phyloP scores from a whole-genome alignment of 2,797 vertebrate genomes.

The Lindbergichthys nudifrons region DNA sequence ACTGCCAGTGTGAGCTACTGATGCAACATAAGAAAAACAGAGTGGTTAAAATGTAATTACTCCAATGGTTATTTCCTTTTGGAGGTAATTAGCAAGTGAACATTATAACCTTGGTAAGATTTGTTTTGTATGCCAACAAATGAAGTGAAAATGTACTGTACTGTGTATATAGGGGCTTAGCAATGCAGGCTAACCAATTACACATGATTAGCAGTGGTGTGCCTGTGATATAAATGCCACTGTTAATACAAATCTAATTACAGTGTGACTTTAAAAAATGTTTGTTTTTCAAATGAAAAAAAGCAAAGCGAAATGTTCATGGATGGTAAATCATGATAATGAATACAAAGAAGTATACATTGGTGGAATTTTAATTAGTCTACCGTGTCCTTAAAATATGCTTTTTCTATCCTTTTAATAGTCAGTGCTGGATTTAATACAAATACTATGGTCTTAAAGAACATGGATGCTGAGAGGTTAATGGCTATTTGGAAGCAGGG shows the following conservation, averaged over 20 bases:
- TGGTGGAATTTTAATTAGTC: no score
- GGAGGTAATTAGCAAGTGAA: slow-evolving; percentile 66
- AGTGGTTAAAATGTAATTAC: slow-evolving; percentile 70
- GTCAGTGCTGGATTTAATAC: background rate
- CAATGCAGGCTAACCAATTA: slow-evolving; percentile 38
- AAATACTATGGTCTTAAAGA: slow-evolving; percentile 6
- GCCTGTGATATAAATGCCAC: slow-evolving; percentile 15
- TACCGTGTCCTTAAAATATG: no score
- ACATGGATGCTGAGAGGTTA: slow-evolving; percentile 19
- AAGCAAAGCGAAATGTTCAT: background rate
- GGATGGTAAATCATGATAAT: slow-evolving; percentile 4
- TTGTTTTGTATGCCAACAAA: slow-evolving; percentile 44
- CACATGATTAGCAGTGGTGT: slow-evolving; percentile 30
- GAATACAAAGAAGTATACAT: background rate
- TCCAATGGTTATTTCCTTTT: slow-evolving; percentile 67
- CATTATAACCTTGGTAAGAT: slow-evolving; percentile 44
- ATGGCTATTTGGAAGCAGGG: slow-evolving; percentile 11
- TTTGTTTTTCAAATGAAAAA: slow-evolving; percentile 5
- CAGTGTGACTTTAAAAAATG: background rate
- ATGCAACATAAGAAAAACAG: slow-evolving; percentile 60
- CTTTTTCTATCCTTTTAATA: no score
- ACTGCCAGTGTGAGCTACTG: slow-evolving; percentile 57
- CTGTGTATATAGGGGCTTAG: slow-evolving; percentile 17
- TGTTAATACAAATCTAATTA: slow-evolving; percentile 19
- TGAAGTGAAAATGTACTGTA: slow-evolving; percentile 53